Percentiles rank a stretch among this genome's conserved stretches.
Conservation (phyloP, 1,140 invertebrate genomes). For the Diploscapter pachys region DNA sequence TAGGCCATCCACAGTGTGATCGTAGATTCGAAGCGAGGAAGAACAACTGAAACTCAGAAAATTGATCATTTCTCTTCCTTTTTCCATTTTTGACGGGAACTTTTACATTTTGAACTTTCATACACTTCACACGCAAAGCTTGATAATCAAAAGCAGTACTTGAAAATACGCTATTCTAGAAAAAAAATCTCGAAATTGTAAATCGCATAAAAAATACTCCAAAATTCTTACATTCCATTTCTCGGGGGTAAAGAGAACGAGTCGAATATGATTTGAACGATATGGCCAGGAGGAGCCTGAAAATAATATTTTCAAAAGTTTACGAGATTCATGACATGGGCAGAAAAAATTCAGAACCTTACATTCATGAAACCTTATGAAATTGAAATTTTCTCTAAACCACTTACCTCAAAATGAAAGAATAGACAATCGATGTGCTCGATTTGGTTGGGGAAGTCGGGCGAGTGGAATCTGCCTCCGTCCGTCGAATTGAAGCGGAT, state of each 20-base stretch:
- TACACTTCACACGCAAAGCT: neutral
- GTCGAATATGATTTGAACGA: conserved; percentile 22
- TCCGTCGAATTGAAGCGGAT: conserved; percentile 24
- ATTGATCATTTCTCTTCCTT: too few relatives aligned
- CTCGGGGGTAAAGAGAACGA: conserved; percentile 19
- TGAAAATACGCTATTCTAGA: neutral
- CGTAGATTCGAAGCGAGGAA: conserved; percentile 11
- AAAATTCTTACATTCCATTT: conserved; percentile 20
- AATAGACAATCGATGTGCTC: conserved; percentile 20
- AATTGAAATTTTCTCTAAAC: neutral
- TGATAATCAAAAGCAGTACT: conserved; percentile 1
- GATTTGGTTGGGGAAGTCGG: conserved; percentile 22
- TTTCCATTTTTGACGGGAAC: too few relatives aligned
- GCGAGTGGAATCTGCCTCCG: conserved; percentile 17
- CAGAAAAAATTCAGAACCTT: neutral
- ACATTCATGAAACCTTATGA: neutral
- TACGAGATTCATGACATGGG: neutral
- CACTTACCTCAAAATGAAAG: conserved; percentile 26
- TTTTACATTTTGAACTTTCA: too few relatives aligned
- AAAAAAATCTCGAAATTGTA: conserved; percentile 6
- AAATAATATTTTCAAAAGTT: neutral
- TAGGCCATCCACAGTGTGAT: conserved; percentile 22
- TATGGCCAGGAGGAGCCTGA: conserved; percentile 26
- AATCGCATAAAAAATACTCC: neutral
- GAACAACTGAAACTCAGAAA: neutral